Conservation (phyloP, 2,113 vertebrate species). For the Ptyas mucosa region DNA sequence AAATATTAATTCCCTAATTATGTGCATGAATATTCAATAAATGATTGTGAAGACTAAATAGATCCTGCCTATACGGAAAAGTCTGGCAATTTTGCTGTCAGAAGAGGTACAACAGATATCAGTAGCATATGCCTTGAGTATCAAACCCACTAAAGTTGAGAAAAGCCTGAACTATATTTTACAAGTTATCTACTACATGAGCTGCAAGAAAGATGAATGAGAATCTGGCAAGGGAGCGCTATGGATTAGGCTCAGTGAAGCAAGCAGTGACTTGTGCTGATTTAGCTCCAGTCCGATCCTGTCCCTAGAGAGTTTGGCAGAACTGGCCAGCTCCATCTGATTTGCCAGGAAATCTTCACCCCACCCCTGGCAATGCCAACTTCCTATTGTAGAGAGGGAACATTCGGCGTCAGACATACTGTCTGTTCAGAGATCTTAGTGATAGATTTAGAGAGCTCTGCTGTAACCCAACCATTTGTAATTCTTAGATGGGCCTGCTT, state of each 20-base stretch:
- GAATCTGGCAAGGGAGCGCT: not conserved
- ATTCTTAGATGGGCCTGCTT: not conserved
- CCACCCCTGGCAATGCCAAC: not conserved
- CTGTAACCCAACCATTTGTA: slow-evolving; percentile 5
- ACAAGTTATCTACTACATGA: not conserved
- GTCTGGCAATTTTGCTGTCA: not conserved
- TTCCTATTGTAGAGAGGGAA: slow-evolving; percentile 8
- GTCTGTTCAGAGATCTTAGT: not conserved
- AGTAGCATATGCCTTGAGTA: not conserved
- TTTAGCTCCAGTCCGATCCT: not conserved
- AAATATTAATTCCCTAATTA: not conserved
- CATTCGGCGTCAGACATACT: not conserved
- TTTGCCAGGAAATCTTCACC: not conserved
- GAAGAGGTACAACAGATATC: not conserved
- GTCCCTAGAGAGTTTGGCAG: not conserved
- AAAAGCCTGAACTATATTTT: not conserved
- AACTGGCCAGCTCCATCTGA: not conserved
- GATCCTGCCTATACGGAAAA: not conserved
- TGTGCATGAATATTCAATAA: not conserved
- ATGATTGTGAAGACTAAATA: not conserved
- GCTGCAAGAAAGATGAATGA: not conserved
- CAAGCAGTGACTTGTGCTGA: slow-evolving; percentile 1
- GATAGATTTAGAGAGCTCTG: not conserved
- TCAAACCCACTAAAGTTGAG: not conserved
- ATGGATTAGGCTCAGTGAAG: not conserved